Base-by-base conservation (phyloP, 2,888 invertebrate genomes). In the Endotricha flammealis region DNA sequence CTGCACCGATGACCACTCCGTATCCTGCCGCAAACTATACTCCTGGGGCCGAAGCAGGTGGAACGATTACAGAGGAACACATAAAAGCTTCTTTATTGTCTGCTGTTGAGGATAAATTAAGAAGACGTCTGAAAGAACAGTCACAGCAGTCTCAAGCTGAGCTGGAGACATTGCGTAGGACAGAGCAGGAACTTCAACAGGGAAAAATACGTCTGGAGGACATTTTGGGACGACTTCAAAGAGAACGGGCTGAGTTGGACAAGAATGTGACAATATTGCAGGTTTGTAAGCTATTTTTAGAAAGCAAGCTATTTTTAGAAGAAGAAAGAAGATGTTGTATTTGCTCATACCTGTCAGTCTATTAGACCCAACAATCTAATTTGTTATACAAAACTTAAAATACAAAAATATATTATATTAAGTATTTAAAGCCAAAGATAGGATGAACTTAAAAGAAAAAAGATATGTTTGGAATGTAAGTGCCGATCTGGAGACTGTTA, bases 21-120 rank as follows among this genome's bases (percentile, higher is more conserved):
- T 79, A 77, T 38, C 73, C 71, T 16, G 53, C 62, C 29, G 55
- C 66, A 23, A 66, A 58, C 10, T 78, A 69, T 52, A 64, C 52
- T 3, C 55, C 62, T 22, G 63, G 63, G 44, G 73, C 76, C 34
- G 80, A 88, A 10, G 87, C 88, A 35, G 88, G 90, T 38, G 94
- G 95, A 11, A 96, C 96, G n/a, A 96, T 97, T 39, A 94, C 97
- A 30, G 96, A 98, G 57, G 97, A 98, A 66, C 97, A 98, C 68
- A 95, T 99, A 45, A 92, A 95, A 64, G 96, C 95, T 13, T 99
- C 98, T 1, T 85, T 99, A 12, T 80, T 98, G 10, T 96, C 97
- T 38, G 99, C 98, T 12, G 95, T 99, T 1, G 96, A 98, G 75
- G 98, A 99, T 69, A 98, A 97, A 78, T 77, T 99, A 48, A 90